Base-by-base conservation (phyloP, 1,140 invertebrate genomes). In the Drosophila arizonae region DNA sequence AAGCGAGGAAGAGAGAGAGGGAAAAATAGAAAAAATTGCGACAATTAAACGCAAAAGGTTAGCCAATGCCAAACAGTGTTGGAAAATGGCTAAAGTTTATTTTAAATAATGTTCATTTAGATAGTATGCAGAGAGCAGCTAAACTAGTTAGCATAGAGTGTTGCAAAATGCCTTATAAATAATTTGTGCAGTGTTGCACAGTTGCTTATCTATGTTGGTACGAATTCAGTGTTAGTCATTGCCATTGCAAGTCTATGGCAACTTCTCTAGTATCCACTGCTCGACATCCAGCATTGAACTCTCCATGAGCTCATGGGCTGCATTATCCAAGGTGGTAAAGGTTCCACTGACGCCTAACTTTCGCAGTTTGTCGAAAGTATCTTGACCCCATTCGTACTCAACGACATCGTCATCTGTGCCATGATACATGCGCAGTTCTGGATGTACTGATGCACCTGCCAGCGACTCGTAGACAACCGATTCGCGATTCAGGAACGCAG, bases 391-490 rank as follows among this genome's bases (percentile, higher is more conserved):
- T 48, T 45, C 6, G 13, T 39, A 71, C 3, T 46, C 24, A 2
- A 75, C 55, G 4, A 75, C 39, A 3, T 58, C n/a, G 52, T 71
- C 72, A 3, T 64, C 30, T 0, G 8, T 51, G 28, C 72, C 72
- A 15, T 75, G 67, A 6, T 57, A 64, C 72, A 75, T 75, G 13
- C 15, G 10, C 2, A 75, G 9, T 6, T 63, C 58, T 0, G 72
- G 72, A 6, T 5, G 28, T 6, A 1, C 11, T 0, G 58, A 9
- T 24, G 1, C 5, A 6, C 10, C 24, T 2, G 10, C 9, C 6
- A 75, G 26, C 4, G 67, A 33, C 13, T 71, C 45, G n/a, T 71
- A 75, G 3, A 75, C 67, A 10, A 65, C 13, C 9, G 72, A 75
- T 1, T 64, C 30, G 9, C 46, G 61, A 41, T 75, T 65, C 8